Base-by-base conservation (phyloP, 2,888 invertebrate species). In the Aquatica leii region DNA sequence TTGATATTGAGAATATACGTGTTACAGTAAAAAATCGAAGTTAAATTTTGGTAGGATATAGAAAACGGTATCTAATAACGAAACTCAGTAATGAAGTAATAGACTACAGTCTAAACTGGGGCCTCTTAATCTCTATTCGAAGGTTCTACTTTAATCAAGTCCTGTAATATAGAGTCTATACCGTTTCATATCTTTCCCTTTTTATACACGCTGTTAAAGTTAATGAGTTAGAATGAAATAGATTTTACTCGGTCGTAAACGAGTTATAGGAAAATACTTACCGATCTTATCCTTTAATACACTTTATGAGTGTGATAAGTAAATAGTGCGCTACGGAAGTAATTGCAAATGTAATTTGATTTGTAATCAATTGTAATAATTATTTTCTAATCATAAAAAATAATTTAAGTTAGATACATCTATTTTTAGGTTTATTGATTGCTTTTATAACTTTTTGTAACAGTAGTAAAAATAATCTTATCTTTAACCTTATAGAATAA, bases 141-240 rank as follows among this genome's bases (percentile, higher is more conserved):
- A 71, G 71, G 71, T 67, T 62, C 62, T 64, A 71, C 70, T 70
- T 73, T 75, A 73, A 73, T 76, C 76, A 76, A 73, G 71, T 69
- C 70, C 66, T 70, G 71, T 71, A 74, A 74, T 72, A 71, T 71
- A 69, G 70, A 71, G 70, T 67, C 69, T 62, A 67, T 60, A 60
- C 60, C 65, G 60, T 51, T 60, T 64, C 64, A 60, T 64, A 64
- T 64, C 64, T 64, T 64, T 65, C 54, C 61, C 52, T 65, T 65
- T 65, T 65, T 65, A 65, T 65, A 65, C 61, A 61, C 52, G 58
- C 65, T 57, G 60, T 78, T 78, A 76, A 76, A 75, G 72, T 77
- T 77, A 77, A 77, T 78, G 77, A 78, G 76, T 75, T 74, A 75
- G 76, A 77, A 78, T 74, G 74, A 74, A 77, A 77, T 77, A 76